Percentiles rank a stretch among this genome's conserved stretches.
These are phyloP conservation scores for Hippasteria phrygiana DNA, from an alignment of 53 echinoderm and acorn worm species.

Conservation along the genomic window DNA sequence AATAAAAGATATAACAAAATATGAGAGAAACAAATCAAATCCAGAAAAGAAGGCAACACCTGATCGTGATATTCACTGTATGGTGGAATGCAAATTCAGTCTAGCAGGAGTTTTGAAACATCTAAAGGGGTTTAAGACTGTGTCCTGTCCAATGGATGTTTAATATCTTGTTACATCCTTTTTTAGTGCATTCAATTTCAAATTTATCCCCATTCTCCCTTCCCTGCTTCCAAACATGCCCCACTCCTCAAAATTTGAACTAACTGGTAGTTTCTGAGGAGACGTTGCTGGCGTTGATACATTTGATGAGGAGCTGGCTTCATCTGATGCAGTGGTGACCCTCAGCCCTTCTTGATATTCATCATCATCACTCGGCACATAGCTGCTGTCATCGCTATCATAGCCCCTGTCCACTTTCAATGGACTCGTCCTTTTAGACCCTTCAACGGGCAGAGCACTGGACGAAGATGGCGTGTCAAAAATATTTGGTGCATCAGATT, in stretches of 20 bases:
- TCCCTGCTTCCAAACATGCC: neutral
- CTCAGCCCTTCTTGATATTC: constrained; percentile 30
- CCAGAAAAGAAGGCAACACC: too few species aligned
- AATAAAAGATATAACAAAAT: too few species aligned
- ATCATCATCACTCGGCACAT: constrained; percentile 94
- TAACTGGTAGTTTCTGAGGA: constrained; percentile 87
- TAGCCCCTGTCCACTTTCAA: constrained; percentile 66
- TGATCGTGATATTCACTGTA: too few species aligned
- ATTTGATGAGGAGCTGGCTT: constrained; percentile 76
- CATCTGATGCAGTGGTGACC: constrained; percentile 42
- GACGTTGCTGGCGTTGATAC: constrained; percentile 81
- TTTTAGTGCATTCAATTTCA: neutral
- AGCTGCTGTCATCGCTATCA: constrained; percentile 97
- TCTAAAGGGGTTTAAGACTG: too few species aligned
- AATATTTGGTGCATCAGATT: neutral
- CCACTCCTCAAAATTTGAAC: constrained; percentile 2
- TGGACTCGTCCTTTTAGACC: constrained; percentile 72
- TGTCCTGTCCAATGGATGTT: too few species aligned
- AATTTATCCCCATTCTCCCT: neutral
- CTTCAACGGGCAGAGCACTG: constrained; percentile 2
- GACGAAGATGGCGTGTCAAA: neutral
- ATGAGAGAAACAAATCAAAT: too few species aligned
- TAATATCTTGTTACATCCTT: too few species aligned
- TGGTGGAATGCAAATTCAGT: too few species aligned
- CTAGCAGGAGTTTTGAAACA: too few species aligned